A percentile compares a stretch with the other conserved stretches of the same genome.
Evolutionary conservation across 2,888 invertebrate species (phyloP).

Genomic region (Luperina testacea): DNA sequence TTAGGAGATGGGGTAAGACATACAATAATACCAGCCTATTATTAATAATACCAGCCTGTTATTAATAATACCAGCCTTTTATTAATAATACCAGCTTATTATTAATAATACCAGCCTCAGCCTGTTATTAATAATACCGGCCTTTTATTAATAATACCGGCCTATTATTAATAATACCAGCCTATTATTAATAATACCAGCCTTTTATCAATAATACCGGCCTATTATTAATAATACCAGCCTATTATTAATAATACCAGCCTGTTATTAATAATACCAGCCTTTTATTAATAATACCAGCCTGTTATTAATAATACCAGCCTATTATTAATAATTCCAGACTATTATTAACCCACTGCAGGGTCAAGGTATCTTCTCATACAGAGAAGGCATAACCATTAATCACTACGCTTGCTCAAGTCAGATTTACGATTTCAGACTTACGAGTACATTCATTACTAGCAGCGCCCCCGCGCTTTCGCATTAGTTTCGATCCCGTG

Average conservation of each 20-base stretch:
- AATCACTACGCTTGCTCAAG: background rate
- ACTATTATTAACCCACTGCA: background rate
- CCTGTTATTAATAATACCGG: too few relatives aligned
- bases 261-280: background rate
- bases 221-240: background rate
- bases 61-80: too few relatives aligned
- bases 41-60: too few relatives aligned
- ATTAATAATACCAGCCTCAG: background rate
- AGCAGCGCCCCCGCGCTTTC: too few relatives aligned
- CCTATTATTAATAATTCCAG: background rate
- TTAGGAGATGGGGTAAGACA: conserved; percentile 94
- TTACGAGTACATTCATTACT: background rate
- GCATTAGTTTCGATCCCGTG: too few relatives aligned
- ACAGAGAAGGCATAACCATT: background rate
- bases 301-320: too few relatives aligned
- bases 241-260: too few relatives aligned
- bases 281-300: background rate
- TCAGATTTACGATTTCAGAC: background rate
- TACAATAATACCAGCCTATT: background rate
- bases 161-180: background rate
- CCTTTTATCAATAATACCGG: too few relatives aligned
- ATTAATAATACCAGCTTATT: too few relatives aligned
- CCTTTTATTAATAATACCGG: too few relatives aligned
- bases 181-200: background rate
- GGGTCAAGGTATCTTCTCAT: background rate